Evolutionary conservation across 1,140 invertebrate genomes (phyloP), one percentile per base, ranked within the genome.

Genomic region (Archegozetes longisetosus): DNA sequence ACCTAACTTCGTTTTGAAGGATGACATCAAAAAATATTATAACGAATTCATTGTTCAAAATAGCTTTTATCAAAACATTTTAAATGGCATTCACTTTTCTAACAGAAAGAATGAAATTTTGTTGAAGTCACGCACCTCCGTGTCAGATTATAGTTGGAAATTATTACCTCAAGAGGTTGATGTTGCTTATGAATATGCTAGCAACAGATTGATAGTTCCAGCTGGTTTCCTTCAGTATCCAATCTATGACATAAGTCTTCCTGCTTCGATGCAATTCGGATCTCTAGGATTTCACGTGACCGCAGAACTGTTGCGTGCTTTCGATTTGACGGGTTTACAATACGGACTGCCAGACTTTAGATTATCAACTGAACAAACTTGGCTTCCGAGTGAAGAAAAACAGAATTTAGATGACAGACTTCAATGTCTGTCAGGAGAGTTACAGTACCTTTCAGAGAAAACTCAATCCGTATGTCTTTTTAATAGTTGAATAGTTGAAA

Each of bases 41-140:
- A 52, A 49, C 6, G 57, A 58, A 53, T 58, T 28, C 47, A 50
- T 58, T 3, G 32, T 25, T 1, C 2, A 53, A 3, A 46, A 23
- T 17, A 58, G 49, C 4, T 58, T 58, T 26, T n/a, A 25, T 2
- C 26, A 58, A 13, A 58, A 58, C 40, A 49, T 58, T 32, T 14
- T 58, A 13, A 47, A 58, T 23, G 25, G 20, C 4, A 58, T 58
- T 17, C 22, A 58, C 40, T 27, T 24, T 46, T 23, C 6, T 17
- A 40, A 58, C 24, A 49, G 49, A 40, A 58, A 58, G 25, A 49
- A 49, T 46, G 57, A 58, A 32, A 58, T 58, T 46, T 25, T 58
- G 4, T 23, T 58, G 1, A 51, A 22, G 12, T 1, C 48, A 13
- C 48, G 27, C n/a, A 58, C 26, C 13, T 6, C 32, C 17, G 32